Conservation (phyloP, 2,888 invertebrate species). For the Tetranychus piercei region DNA sequence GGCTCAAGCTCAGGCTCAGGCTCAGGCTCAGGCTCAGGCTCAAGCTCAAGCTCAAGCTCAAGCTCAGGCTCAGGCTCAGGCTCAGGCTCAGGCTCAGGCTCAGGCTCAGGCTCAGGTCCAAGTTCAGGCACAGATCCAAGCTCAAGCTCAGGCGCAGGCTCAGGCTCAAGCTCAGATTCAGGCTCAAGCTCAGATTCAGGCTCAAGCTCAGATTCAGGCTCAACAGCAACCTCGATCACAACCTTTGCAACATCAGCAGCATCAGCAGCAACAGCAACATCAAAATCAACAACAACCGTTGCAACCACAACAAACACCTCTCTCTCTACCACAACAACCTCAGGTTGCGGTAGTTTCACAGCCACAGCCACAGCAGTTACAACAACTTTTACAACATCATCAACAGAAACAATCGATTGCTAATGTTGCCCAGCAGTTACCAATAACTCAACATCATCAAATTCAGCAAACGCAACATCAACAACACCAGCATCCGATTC, state of each 20-base stretch:
- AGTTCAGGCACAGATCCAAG: neutral
- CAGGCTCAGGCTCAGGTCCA: neutral
- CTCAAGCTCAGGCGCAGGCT: neutral
- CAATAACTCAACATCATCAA: constrained; percentile 10
- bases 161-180: neutral
- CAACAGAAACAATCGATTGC: neutral
- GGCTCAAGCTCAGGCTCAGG: neutral
- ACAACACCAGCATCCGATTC: neutral
- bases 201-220: neutral
- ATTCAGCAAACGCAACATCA: constrained; percentile 9
- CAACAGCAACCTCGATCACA: neutral
- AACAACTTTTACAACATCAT: neutral
- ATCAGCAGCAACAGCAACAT: neutral
- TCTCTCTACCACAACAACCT: neutral
- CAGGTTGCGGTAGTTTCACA: neutral
- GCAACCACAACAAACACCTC: constrained; percentile 10
- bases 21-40: neutral
- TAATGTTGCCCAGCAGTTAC: constrained; percentile 12
- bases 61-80: constrained; percentile 1
- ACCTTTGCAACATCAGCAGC: neutral
- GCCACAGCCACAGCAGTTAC: neutral
- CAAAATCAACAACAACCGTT: constrained; percentile 9
- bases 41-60: neutral
- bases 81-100: neutral
- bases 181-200: neutral